Percentiles rank a stretch among this genome's conserved stretches.
Evolutionary conservation across 1,140 invertebrate genomes (phyloP).

Genomic region (Lordiphosa stackelbergi): DNA sequence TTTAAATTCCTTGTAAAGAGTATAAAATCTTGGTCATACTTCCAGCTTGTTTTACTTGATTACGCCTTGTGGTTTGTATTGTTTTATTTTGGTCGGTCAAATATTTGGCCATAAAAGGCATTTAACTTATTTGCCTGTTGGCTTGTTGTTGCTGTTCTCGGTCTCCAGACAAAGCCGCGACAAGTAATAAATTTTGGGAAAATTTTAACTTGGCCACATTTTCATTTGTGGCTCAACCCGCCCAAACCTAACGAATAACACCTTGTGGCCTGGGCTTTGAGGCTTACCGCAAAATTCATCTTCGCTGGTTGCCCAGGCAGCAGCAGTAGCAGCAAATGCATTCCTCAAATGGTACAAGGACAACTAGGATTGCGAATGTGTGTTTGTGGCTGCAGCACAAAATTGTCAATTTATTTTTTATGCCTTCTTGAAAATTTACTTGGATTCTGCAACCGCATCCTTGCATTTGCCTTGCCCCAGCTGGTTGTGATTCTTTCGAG

Average conservation of each 20-base stretch:
- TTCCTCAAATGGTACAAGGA: slow-evolving; percentile 39
- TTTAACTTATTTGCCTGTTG: slow-evolving; percentile 64
- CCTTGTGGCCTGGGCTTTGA: slow-evolving; percentile 26
- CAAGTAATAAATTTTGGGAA: slow-evolving; percentile 65
- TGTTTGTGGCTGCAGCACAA: slow-evolving; percentile 7
- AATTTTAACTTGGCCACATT: slow-evolving; percentile 66
- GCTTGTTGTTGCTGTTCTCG: slow-evolving; percentile 28
- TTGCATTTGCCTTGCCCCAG: slow-evolving; percentile 16
- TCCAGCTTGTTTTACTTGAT: slow-evolving; percentile 13
- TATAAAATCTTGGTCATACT: slow-evolving; percentile 21
- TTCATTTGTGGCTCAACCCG: slow-evolving; percentile 64
- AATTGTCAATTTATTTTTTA: slow-evolving; percentile 71
- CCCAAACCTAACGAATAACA: slow-evolving; percentile 34
- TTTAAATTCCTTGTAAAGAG: neutral
- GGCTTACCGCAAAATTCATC: slow-evolving; percentile 63
- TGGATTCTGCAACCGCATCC: slow-evolving; percentile 26
- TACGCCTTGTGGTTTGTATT: slow-evolving; percentile 1
- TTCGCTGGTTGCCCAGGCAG: slow-evolving; percentile 36
- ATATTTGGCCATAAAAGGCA: slow-evolving; percentile 55
- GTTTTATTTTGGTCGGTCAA: slow-evolving; percentile 24
- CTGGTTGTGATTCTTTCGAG: slow-evolving; percentile 48
- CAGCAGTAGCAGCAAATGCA: slow-evolving; percentile 20
- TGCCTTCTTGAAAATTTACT: slow-evolving; percentile 55
- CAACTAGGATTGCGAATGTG: slow-evolving; percentile 25
- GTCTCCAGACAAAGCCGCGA: slow-evolving; percentile 38